Conservation (phyloP, 1,140 invertebrate species). For the Cecropterus lyciades region DNA sequence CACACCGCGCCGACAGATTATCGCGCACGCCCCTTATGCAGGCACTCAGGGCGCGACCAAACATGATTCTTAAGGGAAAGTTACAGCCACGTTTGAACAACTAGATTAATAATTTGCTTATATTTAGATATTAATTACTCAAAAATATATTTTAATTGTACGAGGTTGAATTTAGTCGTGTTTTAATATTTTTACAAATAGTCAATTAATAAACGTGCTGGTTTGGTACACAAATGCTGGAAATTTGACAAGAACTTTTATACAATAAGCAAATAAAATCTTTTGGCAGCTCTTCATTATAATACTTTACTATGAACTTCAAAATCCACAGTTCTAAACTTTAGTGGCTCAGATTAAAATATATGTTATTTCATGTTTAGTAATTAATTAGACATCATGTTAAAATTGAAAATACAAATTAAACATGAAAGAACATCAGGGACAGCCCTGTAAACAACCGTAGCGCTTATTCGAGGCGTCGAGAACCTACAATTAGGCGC, state of each 20-base stretch:
- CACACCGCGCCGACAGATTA: conserved; percentile 68
- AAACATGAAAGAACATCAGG: conserved; percentile 7
- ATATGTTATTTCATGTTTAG: not conserved
- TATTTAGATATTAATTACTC: too few relatives aligned
- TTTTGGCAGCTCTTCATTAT: too few relatives aligned
- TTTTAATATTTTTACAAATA: too few relatives aligned
- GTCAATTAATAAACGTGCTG: not conserved
- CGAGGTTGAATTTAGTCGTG: too few relatives aligned
- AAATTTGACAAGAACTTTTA: too few relatives aligned
- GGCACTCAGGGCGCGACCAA: conserved; percentile 3
- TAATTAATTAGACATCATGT: not conserved
- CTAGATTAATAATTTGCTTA: not conserved
- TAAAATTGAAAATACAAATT: not conserved
- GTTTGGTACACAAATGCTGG: too few relatives aligned
- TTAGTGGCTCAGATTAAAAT: not conserved
- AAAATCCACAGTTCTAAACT: not conserved
- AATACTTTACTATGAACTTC: too few relatives aligned
- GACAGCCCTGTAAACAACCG: conserved; percentile 64
- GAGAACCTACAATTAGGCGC: conserved; percentile 80
- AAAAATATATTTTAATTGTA: too few relatives aligned
- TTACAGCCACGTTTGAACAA: too few relatives aligned
- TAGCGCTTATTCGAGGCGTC: conserved; percentile 66
- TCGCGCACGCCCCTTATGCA: conserved; percentile 45
- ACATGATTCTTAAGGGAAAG: too few relatives aligned
- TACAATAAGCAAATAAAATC: too few relatives aligned